Conservation (phyloP, 2,113 vertebrate species). For the Syrrhaptes paradoxus region DNA sequence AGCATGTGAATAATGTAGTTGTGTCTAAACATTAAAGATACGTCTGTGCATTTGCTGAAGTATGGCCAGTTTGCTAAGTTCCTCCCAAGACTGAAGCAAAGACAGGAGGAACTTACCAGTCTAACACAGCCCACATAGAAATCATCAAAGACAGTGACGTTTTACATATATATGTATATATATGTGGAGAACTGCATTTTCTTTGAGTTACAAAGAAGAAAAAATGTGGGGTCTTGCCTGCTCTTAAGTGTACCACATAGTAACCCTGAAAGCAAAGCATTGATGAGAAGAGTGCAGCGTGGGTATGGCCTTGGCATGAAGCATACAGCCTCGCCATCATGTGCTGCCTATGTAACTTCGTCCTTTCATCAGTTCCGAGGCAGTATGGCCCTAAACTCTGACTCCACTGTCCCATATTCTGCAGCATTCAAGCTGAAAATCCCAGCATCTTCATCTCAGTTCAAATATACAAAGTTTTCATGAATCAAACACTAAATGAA, state of each 20-base stretch:
- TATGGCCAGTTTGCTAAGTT: background rate
- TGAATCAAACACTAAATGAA: background rate
- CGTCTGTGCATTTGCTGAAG: background rate
- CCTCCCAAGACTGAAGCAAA: background rate
- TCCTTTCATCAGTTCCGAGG: background rate
- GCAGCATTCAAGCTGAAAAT: background rate
- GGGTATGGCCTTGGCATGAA: background rate
- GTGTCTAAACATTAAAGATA: background rate
- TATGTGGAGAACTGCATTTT: background rate
- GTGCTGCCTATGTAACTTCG: background rate
- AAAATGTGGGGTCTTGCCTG: background rate
- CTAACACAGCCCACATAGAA: background rate
- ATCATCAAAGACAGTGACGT: background rate
- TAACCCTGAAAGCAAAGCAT: background rate
- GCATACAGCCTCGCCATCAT: accelerated
- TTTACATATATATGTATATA: background rate
- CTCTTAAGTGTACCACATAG: background rate
- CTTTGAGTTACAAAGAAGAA: background rate
- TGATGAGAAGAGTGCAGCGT: background rate
- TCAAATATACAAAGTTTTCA: background rate
- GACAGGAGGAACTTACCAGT: background rate
- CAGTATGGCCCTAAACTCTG: background rate
- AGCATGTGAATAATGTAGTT: conserved; percentile 12
- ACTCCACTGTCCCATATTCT: background rate
- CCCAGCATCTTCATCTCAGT: background rate